Base-by-base conservation (phyloP, 2,113 vertebrate genomes). In the Chloropsis hardwickii region DNA sequence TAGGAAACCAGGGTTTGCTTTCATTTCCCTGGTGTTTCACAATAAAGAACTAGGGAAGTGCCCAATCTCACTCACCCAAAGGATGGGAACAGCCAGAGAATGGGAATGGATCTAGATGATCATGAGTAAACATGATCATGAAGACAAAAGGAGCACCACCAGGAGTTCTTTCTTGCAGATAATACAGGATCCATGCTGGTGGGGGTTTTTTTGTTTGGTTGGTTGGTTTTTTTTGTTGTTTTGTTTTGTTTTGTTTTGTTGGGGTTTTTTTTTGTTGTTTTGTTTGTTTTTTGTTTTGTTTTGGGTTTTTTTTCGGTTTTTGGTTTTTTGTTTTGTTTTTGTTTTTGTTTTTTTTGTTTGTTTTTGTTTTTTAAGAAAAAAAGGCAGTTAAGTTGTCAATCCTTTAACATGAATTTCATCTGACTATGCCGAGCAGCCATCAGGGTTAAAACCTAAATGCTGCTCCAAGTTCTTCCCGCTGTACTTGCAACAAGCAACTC, bases 21-120 rank as follows among this genome's bases (percentile, higher is more conserved):
- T 86, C 10, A 4, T 81, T 73, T 86, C 10, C 9, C 31, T 77
- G 25, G 6, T 70, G 20, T 31, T 86, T 50, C 39, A 45, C 22
- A 45, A 19, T 23, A 40, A 76, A 86, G 28, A 60, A 17, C 31
- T 11, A n/a, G 27, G 18, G 10, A 57, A 78, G 24, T 23, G 22
- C 47, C 42, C 0, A 0, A 21, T 67, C 40, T 35, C 28, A 24
- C 33, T 65, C 45, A 62, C 22, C 12, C 35, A 20, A 76, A 86
- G 11, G 27, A 58, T 1, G 0, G 42, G 39, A 88, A 12, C 18
- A 45, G 5, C 6, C 7, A 35, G 40, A 81, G n/a, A 15, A 54
- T 18, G 42, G 22, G 4, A 21, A 47, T 2, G 2, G 42, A 78
- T 54, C 19, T 19, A 66, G 23, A 62, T 12, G 7, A 50, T 22